Evolutionary conservation across 2,797 vertebrate species (phyloP), one percentile per base, ranked within the genome.

Genomic region (Semotilus atromaculatus): DNA sequence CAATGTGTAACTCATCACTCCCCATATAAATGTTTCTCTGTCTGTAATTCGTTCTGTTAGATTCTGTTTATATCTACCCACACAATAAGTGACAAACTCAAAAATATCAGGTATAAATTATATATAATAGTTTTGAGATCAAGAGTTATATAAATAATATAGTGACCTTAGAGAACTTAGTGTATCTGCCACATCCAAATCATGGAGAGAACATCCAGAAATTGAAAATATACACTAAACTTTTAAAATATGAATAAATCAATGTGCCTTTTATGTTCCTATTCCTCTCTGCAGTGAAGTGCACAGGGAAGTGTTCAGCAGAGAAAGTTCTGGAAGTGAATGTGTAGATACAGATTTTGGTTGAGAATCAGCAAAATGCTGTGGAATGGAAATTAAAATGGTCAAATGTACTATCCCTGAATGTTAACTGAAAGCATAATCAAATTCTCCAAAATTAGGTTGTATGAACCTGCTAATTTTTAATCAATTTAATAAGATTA

Each of bases 61-160:
- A 48, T 84, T 84, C 29, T 84, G 38, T 48, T 48, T 45, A 71
- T 31, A 45, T 84, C 36, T 71, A 40, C 51, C 16, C 31, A 75
- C 60, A 40, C 34, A 68, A 68, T 77, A 19, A 43, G 48, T 68
- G 38, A 78, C 53, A 70, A 38, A 34, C 53, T 70, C 10, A 21
- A 43, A 62, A 84, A 78, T 78, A 78, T 70, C 26, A 71, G 13
- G 38, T 8, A 84, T 84, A 36, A 78, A 45, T 84, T 62, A 78
- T 71, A 77, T 60, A 60, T 64, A 71, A 43, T 29, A 67, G 82
- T 70, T 67, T 77, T 77, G 64, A 23, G 34, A 45, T 64, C 31
- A 34, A 67, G 29, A 18, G 81, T 55, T 21, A 18, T 76, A 40
- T 76, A 45, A 83, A 53, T 67, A 55, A 76, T 23, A 66, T 1